phyloP scores from a whole-genome alignment of 2,797 vertebrate genomes.

The Sebastiscus tertius region DNA sequence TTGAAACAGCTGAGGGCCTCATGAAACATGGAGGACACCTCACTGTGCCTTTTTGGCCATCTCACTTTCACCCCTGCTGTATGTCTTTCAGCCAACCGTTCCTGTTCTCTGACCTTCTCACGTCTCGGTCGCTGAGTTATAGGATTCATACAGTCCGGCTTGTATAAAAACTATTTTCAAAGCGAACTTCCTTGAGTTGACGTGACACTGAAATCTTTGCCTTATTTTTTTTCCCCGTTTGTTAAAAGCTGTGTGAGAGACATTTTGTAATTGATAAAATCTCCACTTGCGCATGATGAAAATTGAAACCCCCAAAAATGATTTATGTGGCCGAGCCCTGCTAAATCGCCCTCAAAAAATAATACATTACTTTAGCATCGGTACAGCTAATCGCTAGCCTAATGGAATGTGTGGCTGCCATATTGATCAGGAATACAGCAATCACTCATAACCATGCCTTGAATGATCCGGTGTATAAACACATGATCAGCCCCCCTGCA shows the following conservation, averaged over 20 bases:
- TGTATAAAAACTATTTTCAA: conserved; percentile 13
- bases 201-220: not conserved
- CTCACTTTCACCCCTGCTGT: conserved; percentile 15
- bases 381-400: conserved; percentile 75
- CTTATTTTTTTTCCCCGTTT: not conserved
- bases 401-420: conserved; percentile 74
- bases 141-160: not conserved
- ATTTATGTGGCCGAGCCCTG: conserved; percentile 71
- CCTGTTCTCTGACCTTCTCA: not conserved
- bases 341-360: conserved; percentile 69
- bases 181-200: conserved; percentile 9
- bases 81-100: not conserved
- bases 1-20: conserved; percentile 56
- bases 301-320: conserved; percentile 61
- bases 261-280: conserved; percentile 56
- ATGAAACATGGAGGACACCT: conserved; percentile 67
- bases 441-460: conserved; percentile 68
- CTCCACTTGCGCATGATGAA: conserved; percentile 37
- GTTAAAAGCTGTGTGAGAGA: conserved; percentile 16
- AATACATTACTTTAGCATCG: conserved; percentile 73
- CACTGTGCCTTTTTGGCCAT: conserved; percentile 21
- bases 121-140: not conserved
- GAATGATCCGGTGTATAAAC: conserved; percentile 61
- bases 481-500: conserved; percentile 38
- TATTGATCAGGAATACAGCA: conserved; percentile 72